Conservation (phyloP, 1,140 invertebrate genomes). For the Rhysida immarginata region DNA sequence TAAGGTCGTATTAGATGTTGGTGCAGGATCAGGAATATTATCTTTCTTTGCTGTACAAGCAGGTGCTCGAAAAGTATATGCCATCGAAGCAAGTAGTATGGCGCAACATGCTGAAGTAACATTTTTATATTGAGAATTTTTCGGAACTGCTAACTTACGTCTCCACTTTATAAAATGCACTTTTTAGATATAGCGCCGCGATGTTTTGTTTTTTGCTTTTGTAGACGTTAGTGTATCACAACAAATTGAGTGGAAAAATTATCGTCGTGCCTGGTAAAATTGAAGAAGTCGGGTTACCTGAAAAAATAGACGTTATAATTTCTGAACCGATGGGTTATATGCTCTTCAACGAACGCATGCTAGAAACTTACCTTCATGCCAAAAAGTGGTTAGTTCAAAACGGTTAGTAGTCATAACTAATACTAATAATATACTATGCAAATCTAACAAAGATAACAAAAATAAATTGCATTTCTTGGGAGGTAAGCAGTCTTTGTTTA, state of each 20-base stretch:
- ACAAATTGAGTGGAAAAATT: constrained; percentile 73
- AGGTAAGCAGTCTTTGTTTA: no score
- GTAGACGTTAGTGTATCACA: constrained; percentile 68
- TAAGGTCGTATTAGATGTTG: constrained; percentile 83
- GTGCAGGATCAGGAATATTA: constrained; percentile 90
- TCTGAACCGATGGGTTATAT: constrained; percentile 99
- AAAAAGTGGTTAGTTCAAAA: constrained; percentile 68
- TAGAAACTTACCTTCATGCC: constrained; percentile 96
- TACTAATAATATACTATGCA: constrained; percentile 1
- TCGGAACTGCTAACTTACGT: neutral
- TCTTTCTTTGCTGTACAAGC: constrained; percentile 98
- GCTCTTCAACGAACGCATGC: constrained; percentile 98
- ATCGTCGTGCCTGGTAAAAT: constrained; percentile 94
- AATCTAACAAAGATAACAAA: no score
- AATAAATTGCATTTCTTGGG: no score
- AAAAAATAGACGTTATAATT: constrained; percentile 91
- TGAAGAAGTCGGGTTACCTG: constrained; percentile 91
- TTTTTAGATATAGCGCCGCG: no score
- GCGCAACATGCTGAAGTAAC: constrained; percentile 80
- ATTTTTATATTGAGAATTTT: constrained; percentile 9
- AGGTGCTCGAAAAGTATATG: constrained; percentile 91
- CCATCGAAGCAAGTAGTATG: constrained; percentile 97
- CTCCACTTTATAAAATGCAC: neutral
- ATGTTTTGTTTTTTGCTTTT: constrained; percentile 11
- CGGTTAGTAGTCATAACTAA: neutral